phyloP scores from a whole-genome alignment of 2,888 invertebrate genomes.

The Nemotelus nigrinus region DNA sequence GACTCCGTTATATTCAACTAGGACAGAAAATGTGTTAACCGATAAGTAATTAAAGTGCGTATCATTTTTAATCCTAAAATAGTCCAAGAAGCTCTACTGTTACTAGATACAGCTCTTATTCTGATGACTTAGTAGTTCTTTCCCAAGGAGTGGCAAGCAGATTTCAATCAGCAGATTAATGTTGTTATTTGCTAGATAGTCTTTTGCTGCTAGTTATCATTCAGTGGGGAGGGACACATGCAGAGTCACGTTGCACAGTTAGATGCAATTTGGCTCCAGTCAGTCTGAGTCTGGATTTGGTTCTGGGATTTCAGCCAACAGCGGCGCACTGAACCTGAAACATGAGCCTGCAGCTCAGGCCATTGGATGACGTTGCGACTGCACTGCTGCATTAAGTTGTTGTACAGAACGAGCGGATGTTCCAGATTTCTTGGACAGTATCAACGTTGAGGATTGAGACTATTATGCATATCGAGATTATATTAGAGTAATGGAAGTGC shows the following conservation, averaged over 20 bases:
- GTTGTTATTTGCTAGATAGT: background rate
- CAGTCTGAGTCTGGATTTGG: background rate
- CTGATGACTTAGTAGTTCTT: constrained; percentile 6
- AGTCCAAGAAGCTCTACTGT: background rate
- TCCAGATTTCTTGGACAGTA: constrained; percentile 1
- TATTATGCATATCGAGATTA: background rate
- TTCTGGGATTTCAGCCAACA: background rate
- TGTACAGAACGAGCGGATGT: constrained; percentile 4
- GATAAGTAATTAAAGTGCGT: too few relatives aligned
- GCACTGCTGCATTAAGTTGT: background rate
- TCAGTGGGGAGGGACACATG: background rate
- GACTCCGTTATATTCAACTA: too few relatives aligned
- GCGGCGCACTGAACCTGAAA: constrained; percentile 6
- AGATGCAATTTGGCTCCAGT: constrained; percentile 14
- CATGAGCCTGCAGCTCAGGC: background rate
- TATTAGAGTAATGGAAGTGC: background rate
- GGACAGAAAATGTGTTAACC: too few relatives aligned
- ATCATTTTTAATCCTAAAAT: background rate
- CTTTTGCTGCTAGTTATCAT: background rate
- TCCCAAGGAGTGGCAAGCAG: background rate
- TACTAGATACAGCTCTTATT: background rate
- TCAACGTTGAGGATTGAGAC: background rate
- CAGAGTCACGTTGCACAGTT: too few relatives aligned
- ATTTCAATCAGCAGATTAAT: constrained; percentile 13
- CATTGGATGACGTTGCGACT: too few relatives aligned